Evolutionary conservation across 2,888 invertebrate species (phyloP).

Genomic region (Drosophila vallismaia): DNA sequence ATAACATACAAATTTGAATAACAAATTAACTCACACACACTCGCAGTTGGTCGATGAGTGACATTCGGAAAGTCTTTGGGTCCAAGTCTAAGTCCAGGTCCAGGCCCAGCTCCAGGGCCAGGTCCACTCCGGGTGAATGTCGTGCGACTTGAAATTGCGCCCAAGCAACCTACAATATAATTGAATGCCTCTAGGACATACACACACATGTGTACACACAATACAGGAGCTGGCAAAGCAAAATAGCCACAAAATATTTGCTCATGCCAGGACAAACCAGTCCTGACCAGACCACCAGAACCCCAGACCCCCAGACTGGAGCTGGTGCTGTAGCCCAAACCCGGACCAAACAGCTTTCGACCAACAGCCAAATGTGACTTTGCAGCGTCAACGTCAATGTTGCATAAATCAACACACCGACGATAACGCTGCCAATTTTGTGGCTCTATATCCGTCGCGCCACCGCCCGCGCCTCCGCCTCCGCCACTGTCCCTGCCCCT

Average conservation of each 20-base stretch:
- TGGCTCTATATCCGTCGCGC: slow-evolving; percentile 37
- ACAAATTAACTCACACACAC: slow-evolving; percentile 72
- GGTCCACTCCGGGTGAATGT: slow-evolving; percentile 33
- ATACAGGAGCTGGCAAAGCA: slow-evolving; percentile 34
- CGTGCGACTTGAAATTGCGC: slow-evolving; percentile 66
- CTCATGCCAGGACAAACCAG: slow-evolving; percentile 52
- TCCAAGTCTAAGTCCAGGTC: not conserved
- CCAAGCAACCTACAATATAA: slow-evolving; percentile 59
- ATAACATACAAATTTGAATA: slow-evolving; percentile 79
- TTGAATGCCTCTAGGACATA: slow-evolving; percentile 75
- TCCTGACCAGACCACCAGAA: slow-evolving; percentile 10
- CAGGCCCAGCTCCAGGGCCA: not conserved
- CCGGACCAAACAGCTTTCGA: slow-evolving; percentile 47
- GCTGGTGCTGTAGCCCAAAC: slow-evolving; percentile 21
- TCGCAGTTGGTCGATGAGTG: slow-evolving; percentile 30
- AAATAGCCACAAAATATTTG: slow-evolving; percentile 74
- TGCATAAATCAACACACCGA: slow-evolving; percentile 68
- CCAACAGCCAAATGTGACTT: slow-evolving; percentile 61
- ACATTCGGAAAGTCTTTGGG: slow-evolving; percentile 36
- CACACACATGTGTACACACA: slow-evolving; percentile 39
- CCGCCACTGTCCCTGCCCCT: not conserved
- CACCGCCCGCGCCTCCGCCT: slow-evolving; percentile 20
- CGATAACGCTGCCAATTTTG: slow-evolving; percentile 49
- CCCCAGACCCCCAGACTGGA: slow-evolving; percentile 3
- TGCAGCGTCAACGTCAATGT: slow-evolving; percentile 72